Base-by-base conservation (phyloP, 2,113 vertebrate species). In the Ailurus styani region DNA sequence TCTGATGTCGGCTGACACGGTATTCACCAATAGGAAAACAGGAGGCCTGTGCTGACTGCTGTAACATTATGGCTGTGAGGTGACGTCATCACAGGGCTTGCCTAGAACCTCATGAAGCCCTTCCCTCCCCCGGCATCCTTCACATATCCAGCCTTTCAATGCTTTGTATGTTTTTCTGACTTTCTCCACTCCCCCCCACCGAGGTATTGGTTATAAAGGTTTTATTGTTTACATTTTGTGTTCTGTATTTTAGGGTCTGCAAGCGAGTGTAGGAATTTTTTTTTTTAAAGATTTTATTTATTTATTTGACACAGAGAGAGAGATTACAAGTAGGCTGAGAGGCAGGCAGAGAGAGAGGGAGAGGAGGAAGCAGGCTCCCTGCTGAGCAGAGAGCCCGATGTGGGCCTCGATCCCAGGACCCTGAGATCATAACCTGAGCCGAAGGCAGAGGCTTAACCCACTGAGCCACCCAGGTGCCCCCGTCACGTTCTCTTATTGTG, bases 1-100 rank as follows among this genome's bases (percentile, higher is more conserved):
- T 99, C 99, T 99, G 99, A 99, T 99, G 99, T 99, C 99, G 99
- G 99, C 99, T 99, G 99, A 99, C 99, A 98, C 95, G 87, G 97
- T 83, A 75, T 95, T 97, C 97, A 85, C 99, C 99, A 99, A 99
- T 99, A 97, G 98, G 97, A 97, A 97, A 45, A 97, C 98, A 96
- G 98, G 98, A 98, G 98, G 98, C 98, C 99, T 99, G 98, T 99
- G 99, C 99, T 98, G 99, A 99, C 99, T 99, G 98, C 97, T 37
- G 98, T 3, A 96, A 98, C 98, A 98, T 98, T 98, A 97, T 97
- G 98, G 98, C 94, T 98, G 98, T 94, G 95, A 83, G 97, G 54
- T 99, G 98, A 99, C 98, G 98, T 98, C 99, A 99, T 82, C 47
- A 81, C 25, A 96, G 98, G 98, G 98, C 90, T 98, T 97, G 98